phyloP scores from a whole-genome alignment of 2,113 vertebrate species.

The Strigops habroptila region DNA sequence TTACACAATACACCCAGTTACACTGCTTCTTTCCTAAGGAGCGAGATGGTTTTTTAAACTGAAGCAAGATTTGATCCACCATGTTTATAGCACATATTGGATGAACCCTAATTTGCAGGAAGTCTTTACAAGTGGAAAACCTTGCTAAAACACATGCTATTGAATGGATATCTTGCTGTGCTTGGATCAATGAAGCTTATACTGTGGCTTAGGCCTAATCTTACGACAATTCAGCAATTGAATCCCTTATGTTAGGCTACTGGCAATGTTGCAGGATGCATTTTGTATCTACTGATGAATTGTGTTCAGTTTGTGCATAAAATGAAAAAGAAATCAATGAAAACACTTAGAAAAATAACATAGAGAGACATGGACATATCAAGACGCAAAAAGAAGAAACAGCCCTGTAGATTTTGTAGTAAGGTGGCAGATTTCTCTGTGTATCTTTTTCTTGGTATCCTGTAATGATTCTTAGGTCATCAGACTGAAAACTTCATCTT shows the following conservation, averaged over 20 bases:
- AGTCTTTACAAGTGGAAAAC: conserved; percentile 67
- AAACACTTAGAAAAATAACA: conserved; percentile 38
- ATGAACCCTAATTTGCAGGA: conserved; percentile 61
- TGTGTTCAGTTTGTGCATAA: conserved; percentile 42
- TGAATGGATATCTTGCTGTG: conserved; percentile 58
- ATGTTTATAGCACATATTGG: conserved; percentile 38
- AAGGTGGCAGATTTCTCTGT: neutral
- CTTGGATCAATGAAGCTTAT: conserved; percentile 68
- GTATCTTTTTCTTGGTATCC: neutral
- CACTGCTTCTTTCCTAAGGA: neutral
- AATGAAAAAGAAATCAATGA: conserved; percentile 55
- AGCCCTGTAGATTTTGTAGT: neutral
- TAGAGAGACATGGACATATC: neutral
- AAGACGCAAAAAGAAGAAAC: neutral
- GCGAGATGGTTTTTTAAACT: neutral
- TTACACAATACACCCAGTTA: neutral
- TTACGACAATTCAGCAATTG: conserved; percentile 50
- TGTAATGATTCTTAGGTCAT: neutral
- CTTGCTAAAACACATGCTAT: conserved; percentile 63
- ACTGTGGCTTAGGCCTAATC: conserved; percentile 62
- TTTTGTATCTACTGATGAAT: conserved; percentile 32
- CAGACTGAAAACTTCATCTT: neutral
- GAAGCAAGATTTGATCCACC: neutral
- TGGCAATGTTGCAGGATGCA: conserved; percentile 32
- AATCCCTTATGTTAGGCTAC: conserved; percentile 42